Evolutionary conservation across 2,113 vertebrate genomes (phyloP), one percentile per base, ranked within the genome.

Genomic region (Prietella phreatophila): DNA sequence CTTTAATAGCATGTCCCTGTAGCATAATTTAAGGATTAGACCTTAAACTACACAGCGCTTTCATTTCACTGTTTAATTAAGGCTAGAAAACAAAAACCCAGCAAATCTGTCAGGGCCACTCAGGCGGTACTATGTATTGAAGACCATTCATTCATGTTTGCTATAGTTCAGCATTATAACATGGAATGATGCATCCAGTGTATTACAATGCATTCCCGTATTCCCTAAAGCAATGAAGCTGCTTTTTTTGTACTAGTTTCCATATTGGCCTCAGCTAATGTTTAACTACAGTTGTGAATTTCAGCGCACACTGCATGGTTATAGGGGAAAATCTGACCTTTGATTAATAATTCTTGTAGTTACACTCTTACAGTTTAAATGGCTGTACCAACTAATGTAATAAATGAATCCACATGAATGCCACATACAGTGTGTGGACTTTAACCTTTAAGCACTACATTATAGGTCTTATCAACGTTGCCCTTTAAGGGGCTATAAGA

Each of bases 111-210:
- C 83, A 83, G 53, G 90, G 63, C 80, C 63, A 61, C 61, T 88
- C 60, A 20, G 75, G 58, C 53, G 30, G 83, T 42, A 75, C 50
- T 78, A 30, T 80, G 90, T 92, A 88, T 87, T 89, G 88, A 67
- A 88, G 79, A 85, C 50, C 75, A 86, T 87, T 91, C 75, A 83
- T 91, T 89, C 80, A 89, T 90, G 88, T 87, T 83, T 88, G 75
- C 84, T 87, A 90, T 89, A 91, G 91, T 91, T 89, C 82, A 92
- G 65, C 56, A 58, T 87, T 88, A 90, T 89, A 89, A 86, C 85
- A 79, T 89, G 85, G 83, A 82, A 79, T 76, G 87, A 19, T 76
- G 55, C 85, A 88, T 82, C 47, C 69, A 42, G 25, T 36, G 71
- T 0, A 55, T 53, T 79, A 5, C 47, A 30, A 30, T 79, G 47